A percentile compares a stretch with the other conserved stretches of the same genome.
Evolutionary conservation across 1,140 invertebrate genomes (phyloP).

Genomic region (Hermetia illucens): DNA sequence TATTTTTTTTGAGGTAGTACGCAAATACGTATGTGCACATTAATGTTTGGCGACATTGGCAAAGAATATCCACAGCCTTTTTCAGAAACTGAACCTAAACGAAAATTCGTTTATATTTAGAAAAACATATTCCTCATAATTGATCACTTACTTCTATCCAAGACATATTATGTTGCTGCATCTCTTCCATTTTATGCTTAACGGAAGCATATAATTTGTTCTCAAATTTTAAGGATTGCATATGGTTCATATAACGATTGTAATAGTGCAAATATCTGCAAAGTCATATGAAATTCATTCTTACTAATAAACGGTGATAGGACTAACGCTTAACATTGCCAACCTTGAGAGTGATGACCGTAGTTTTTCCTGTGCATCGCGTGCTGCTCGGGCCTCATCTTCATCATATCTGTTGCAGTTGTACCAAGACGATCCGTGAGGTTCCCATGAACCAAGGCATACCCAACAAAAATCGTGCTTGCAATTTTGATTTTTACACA

Average conservation of each 20-base stretch:
- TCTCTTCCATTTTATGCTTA: constrained; percentile 98
- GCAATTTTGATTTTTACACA: constrained; percentile 97
- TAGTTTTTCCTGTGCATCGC: constrained; percentile 91
- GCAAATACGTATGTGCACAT: constrained; percentile 99
- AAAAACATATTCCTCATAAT: constrained; percentile 2
- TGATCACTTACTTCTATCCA: constrained; percentile 86
- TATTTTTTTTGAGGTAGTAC: constrained; percentile 95
- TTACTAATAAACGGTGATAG: constrained; percentile 1
- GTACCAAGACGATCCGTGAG: constrained; percentile 97
- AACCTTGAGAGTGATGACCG: constrained; percentile 55
- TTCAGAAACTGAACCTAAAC: constrained; percentile 86
- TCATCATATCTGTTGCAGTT: constrained; percentile 98
- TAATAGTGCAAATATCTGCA: constrained; percentile 95
- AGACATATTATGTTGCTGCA: constrained; percentile 99
- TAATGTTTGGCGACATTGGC: constrained; percentile 90
- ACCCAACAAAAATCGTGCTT: constrained; percentile 99
- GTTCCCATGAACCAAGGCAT: constrained; percentile 96
- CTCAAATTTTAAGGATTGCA: constrained; percentile 97
- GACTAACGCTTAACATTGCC: not conserved
- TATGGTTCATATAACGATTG: constrained; percentile 98
- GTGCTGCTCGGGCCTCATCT: constrained; percentile 87
- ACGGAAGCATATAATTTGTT: constrained; percentile 88
- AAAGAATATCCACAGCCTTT: constrained; percentile 95
- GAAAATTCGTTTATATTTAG: constrained; percentile 1
- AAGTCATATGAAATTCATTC: constrained; percentile 1